These are phyloP conservation scores for Siphonodentalium dalli DNA, from an alignment of 2,888 invertebrate species.

Conservation along the genomic window DNA sequence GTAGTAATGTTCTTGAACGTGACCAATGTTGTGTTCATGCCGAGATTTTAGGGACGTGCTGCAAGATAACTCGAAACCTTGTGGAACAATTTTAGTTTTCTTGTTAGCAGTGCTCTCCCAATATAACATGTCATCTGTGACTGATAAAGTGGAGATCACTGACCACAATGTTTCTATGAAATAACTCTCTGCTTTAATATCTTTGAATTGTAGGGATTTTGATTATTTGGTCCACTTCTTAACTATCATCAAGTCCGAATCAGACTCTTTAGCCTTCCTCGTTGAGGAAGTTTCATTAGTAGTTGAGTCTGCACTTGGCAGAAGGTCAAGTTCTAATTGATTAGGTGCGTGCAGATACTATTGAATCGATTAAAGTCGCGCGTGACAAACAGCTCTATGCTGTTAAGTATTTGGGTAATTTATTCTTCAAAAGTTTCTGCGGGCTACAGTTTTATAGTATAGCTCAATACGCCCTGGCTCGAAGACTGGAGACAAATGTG, in stretches of 20 bases:
- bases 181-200: not conserved
- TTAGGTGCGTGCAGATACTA: no score
- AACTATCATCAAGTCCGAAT: no score
- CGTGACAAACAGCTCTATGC: no score
- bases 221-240: not conserved
- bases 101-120: not conserved
- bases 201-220: not conserved
- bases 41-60: conserved; percentile 3
- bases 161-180: conserved; percentile 5
- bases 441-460: no score
- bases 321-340: no score
- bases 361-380: no score
- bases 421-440: no score
- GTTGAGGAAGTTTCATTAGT: not conserved
- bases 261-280: not conserved
- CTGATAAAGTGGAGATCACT: not conserved
- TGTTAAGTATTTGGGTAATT: no score
- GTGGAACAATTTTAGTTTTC: not conserved
- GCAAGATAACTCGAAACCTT: not conserved
- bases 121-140: not conserved
- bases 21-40: not conserved
- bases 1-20: not conserved
- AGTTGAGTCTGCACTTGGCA: not conserved
- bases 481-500: no score
- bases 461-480: no score